phyloP scores from a whole-genome alignment of 2,113 vertebrate genomes.

The Trichomycterus rosablanca region DNA sequence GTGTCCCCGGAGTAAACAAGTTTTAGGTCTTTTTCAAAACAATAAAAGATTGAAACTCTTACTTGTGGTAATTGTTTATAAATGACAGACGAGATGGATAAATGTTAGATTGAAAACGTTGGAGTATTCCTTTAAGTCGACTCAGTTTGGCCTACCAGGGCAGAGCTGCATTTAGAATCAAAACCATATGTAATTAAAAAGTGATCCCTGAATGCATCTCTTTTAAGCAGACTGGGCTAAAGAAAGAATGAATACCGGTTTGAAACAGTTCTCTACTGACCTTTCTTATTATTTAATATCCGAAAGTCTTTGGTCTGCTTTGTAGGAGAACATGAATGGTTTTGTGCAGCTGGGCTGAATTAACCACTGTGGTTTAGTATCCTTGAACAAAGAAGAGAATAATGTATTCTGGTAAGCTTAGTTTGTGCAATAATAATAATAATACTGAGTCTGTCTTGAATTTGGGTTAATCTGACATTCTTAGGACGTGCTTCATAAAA shows the following conservation, averaged over 20 bases:
- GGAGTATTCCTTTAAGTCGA: background rate
- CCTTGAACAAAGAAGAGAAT: conserved; percentile 21
- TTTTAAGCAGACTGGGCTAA: conserved; percentile 8
- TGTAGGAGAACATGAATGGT: background rate
- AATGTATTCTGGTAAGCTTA: background rate
- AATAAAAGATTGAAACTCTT: background rate
- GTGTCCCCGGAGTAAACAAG: no score
- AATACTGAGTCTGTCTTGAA: no score
- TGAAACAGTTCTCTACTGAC: background rate
- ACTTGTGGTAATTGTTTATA: background rate
- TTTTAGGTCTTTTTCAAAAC: no score
- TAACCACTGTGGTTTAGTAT: background rate
- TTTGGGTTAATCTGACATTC: no score
- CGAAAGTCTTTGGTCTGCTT: conserved; percentile 21
- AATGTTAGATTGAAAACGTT: background rate
- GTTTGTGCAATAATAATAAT: no score
- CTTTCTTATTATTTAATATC: conserved; percentile 15
- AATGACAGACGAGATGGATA: background rate
- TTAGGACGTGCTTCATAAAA: no score
- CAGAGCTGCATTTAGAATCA: conserved; percentile 13
- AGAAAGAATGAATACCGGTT: conserved; percentile 10
- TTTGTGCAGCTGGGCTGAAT: background rate
- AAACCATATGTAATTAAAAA: conserved; percentile 27
- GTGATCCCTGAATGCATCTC: conserved; percentile 13
- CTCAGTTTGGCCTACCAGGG: background rate